phyloP scores from a whole-genome alignment of 2,113 vertebrate species.

The Brachypodius melanocephalos region DNA sequence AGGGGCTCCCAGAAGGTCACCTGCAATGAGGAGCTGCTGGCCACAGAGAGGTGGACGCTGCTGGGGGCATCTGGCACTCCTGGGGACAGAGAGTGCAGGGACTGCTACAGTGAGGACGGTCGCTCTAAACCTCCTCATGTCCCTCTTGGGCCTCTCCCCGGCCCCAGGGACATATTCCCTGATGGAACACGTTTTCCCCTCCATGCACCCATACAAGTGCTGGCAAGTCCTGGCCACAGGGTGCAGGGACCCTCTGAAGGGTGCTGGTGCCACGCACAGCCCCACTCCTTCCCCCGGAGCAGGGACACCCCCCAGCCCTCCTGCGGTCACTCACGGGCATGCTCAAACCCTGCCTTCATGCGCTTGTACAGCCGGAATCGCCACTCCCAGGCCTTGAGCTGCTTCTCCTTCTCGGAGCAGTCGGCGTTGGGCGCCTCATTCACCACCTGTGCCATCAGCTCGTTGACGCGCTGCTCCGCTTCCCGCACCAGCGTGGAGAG shows the following conservation, averaged over 20 bases:
- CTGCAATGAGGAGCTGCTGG: conserved; percentile 81
- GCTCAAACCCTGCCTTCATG: conserved; percentile 90
- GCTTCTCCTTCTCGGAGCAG: conserved; percentile 80
- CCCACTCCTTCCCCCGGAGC: rapidly evolving
- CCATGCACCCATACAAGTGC: rapidly evolving
- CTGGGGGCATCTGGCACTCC: conserved; percentile 82
- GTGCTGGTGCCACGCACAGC: rapidly evolving
- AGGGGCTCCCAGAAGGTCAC: conserved; percentile 87
- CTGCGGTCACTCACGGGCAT: conserved; percentile 79
- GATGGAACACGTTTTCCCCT: rapidly evolving
- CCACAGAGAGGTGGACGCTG: conserved; percentile 79
- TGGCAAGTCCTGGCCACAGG: neutral
- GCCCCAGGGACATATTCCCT: rapidly evolving
- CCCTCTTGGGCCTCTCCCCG: rapidly evolving
- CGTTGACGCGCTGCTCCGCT: conserved; percentile 83
- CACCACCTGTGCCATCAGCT: conserved; percentile 80
- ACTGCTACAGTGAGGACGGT: rapidly evolving
- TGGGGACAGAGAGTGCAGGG: conserved; percentile 28
- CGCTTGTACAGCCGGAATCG: conserved; percentile 86
- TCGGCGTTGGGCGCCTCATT: conserved; percentile 76
- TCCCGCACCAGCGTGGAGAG: conserved; percentile 85
- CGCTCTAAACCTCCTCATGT: neutral
- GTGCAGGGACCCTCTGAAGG: rapidly evolving
- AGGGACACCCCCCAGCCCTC: neutral
- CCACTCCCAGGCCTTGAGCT: conserved; percentile 91